A percentile compares a stretch with the other conserved stretches of the same genome.
Evolutionary conservation across 2,113 vertebrate species (phyloP).

Genomic region (Chloroceryle aenea): DNA sequence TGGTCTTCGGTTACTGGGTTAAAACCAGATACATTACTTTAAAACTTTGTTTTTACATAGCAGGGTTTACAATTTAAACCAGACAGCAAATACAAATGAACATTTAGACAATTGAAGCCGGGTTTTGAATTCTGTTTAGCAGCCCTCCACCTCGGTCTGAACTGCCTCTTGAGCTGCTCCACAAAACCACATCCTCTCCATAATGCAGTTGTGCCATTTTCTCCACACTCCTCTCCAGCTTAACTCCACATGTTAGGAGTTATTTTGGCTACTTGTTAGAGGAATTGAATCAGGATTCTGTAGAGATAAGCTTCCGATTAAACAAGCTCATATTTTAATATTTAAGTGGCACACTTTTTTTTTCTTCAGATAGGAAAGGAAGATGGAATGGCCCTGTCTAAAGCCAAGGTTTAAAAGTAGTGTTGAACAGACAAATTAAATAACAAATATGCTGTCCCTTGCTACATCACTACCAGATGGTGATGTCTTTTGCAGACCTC

Average conservation of each 20-base stretch:
- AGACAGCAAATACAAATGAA: constrained; percentile 52
- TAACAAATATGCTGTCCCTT: constrained; percentile 14
- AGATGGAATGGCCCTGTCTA: not conserved
- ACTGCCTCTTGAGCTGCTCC: not conserved
- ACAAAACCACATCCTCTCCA: constrained; percentile 39
- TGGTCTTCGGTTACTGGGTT: constrained; percentile 69
- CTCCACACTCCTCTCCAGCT: not conserved
- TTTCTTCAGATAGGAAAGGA: not conserved
- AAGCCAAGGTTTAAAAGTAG: constrained; percentile 30
- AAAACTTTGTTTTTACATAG: constrained; percentile 46
- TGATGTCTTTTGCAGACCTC: constrained; percentile 7
- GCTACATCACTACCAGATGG: constrained; percentile 8
- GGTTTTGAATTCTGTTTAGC: constrained; percentile 14
- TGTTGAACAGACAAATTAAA: not conserved
- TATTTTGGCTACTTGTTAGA: not conserved
- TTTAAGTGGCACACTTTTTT: not conserved
- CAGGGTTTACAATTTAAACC: constrained; percentile 64
- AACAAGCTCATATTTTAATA: not conserved
- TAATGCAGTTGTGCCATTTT: not conserved
- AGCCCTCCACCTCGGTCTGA: constrained; percentile 21
- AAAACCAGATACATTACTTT: constrained; percentile 66
- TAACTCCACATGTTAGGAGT: not conserved
- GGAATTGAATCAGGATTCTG: not conserved
- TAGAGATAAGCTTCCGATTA: not conserved
- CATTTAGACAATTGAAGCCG: constrained; percentile 9